These are phyloP conservation scores for Lontra canadensis DNA, from an alignment of 2,113 vertebrate genomes.

Conservation along the genomic window DNA sequence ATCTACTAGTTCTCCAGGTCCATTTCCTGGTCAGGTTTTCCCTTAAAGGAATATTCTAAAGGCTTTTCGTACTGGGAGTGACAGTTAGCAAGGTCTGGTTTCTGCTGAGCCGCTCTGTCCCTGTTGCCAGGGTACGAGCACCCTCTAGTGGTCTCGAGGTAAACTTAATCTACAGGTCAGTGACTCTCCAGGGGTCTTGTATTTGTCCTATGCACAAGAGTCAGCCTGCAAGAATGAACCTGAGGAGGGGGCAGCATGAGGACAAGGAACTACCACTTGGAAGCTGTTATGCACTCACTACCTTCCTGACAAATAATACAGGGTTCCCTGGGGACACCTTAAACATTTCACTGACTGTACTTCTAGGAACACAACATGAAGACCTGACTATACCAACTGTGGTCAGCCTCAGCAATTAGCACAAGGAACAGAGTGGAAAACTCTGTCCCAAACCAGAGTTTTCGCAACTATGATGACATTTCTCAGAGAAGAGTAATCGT, in stretches of 20 bases:
- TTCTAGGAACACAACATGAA: not conserved
- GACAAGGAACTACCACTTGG: not conserved
- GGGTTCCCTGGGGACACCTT: not conserved
- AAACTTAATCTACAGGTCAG: not conserved
- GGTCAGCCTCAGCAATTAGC: not conserved
- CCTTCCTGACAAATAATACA: not conserved
- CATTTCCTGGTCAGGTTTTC: not conserved
- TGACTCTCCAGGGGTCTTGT: not conserved
- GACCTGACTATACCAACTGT: accelerated
- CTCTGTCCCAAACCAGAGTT: not conserved
- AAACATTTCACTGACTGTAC: not conserved
- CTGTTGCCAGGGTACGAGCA: not conserved
- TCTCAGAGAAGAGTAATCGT: not conserved
- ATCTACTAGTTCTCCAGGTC: not conserved
- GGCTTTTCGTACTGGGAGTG: not conserved
- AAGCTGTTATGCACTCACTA: not conserved
- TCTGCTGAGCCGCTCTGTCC: accelerated
- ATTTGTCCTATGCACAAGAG: not conserved
- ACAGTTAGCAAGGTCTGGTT: not conserved
- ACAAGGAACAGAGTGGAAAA: not conserved
- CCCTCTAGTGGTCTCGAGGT: constrained; percentile 32
- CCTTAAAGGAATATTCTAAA: not conserved
- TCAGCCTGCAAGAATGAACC: not conserved
- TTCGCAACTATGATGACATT: too few relatives aligned
- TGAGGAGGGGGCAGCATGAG: not conserved